Conservation (phyloP, 2,888 invertebrate species). For the Netelia virgata region DNA sequence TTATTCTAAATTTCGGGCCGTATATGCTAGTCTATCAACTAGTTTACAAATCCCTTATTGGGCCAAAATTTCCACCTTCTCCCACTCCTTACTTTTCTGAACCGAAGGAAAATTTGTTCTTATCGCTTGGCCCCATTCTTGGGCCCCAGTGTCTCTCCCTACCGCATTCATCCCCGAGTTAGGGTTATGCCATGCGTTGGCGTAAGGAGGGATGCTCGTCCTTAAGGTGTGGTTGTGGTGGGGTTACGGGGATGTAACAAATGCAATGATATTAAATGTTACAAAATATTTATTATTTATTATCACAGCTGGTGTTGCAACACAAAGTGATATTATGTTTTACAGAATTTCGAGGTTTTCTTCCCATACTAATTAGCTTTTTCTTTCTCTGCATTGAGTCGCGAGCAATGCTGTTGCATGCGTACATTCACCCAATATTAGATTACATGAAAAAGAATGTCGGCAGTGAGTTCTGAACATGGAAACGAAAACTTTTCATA, state of each 20-base stretch:
- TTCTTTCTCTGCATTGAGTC: neutral
- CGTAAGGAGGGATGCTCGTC: no score
- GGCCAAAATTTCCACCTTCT: no score
- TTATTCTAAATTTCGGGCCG: no score
- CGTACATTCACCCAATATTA: conserved; percentile 41
- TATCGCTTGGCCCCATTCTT: no score
- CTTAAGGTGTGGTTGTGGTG: neutral
- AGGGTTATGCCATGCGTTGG: no score
- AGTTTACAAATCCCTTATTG: no score
- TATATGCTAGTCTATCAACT: no score
- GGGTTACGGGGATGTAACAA: neutral
- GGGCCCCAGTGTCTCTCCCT: no score
- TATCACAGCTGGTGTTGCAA: neutral
- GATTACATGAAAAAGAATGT: conserved; percentile 36
- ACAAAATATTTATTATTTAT: neutral
- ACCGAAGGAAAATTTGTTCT: no score
- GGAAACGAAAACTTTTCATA: conserved; percentile 55
- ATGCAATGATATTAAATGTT: neutral
- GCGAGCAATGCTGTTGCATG: conserved; percentile 43
- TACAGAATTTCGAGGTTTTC: conserved; percentile 5
- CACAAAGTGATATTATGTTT: conserved; percentile 11
- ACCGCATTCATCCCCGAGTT: no score
- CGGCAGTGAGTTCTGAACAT: conserved; percentile 28
- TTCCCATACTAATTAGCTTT: neutral
- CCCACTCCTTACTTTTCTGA: no score